Percentiles rank a stretch among this genome's conserved stretches.
These are phyloP conservation scores for Aphodius granarius DNA, from an alignment of 2,888 invertebrate species.

Conservation along the genomic window DNA sequence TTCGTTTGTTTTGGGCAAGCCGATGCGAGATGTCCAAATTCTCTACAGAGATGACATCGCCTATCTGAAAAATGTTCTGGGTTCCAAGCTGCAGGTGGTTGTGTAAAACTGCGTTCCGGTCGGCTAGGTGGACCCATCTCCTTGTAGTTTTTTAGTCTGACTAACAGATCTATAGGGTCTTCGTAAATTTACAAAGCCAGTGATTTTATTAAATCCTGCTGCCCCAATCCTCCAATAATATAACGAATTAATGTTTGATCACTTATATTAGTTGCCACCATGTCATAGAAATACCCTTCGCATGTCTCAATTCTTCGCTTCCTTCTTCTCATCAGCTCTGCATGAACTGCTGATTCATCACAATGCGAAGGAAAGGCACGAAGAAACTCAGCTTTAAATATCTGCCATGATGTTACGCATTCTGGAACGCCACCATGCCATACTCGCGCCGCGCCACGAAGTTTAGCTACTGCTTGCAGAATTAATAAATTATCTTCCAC, in stretches of 20 bases:
- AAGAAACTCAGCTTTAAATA: neutral
- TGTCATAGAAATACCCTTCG: slow-evolving; percentile 4
- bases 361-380: neutral
- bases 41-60: neutral
- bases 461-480: neutral
- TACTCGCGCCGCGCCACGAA: neutral
- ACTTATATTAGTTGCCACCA: neutral
- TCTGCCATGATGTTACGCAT: neutral
- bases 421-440: slow-evolving; percentile 4
- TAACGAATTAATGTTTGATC: neutral
- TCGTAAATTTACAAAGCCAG: neutral
- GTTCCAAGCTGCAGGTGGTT: too few species aligned
- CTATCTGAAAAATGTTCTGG: neutral
- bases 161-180: neutral
- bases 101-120: neutral
- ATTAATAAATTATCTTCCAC: neutral
- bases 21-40: neutral
- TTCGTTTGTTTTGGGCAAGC: neutral
- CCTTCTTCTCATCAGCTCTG: neutral
- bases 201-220: neutral
- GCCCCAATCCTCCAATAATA: neutral
- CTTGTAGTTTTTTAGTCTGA: neutral
- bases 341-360: slow-evolving; percentile 1
- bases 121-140: neutral
- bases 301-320: neutral